phyloP scores from a whole-genome alignment of 1,140 invertebrate species.

The Pogonomyrmex barbatus region DNA sequence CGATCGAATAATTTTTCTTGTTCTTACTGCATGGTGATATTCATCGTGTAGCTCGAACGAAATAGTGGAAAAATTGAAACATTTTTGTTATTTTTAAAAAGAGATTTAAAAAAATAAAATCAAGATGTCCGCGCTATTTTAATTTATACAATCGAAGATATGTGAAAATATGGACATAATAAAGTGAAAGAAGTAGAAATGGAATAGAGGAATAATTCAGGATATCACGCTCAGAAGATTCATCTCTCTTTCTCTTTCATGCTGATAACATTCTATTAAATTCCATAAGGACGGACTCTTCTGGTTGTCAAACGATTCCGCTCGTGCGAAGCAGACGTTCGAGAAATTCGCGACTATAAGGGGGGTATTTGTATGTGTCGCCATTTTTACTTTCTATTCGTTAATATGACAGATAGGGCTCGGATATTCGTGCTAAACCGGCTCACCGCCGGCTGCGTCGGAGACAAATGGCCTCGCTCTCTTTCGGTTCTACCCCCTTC shows the following conservation, averaged over 20 bases:
- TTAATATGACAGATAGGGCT: constrained; percentile 58
- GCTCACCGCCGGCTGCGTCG: constrained; percentile 46
- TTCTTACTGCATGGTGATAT: neutral
- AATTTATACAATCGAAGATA: neutral
- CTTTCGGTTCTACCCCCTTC: constrained; percentile 33
- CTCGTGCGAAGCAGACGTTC: neutral
- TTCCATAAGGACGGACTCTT: neutral
- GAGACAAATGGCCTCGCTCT: constrained; percentile 58
- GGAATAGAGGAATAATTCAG: constrained; percentile 15
- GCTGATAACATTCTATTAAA: constrained; percentile 11
- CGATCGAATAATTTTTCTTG: neutral
- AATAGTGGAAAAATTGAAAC: neutral
- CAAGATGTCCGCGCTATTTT: neutral
- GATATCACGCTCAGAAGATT: neutral
- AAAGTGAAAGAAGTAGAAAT: neutral
- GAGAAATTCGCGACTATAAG: constrained; percentile 48
- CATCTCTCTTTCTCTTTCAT: neutral
- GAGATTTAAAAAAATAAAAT: neutral
- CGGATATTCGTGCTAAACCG: constrained; percentile 57
- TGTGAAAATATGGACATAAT: neutral
- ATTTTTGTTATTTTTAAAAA: neutral
- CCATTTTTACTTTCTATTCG: constrained; percentile 62
- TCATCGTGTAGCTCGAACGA: neutral
- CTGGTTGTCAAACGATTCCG: neutral
- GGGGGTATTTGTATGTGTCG: constrained; percentile 51